Base-by-base conservation (phyloP, 92 coral and sea anemone genomes). In the Epizoanthus illoricatus region DNA sequence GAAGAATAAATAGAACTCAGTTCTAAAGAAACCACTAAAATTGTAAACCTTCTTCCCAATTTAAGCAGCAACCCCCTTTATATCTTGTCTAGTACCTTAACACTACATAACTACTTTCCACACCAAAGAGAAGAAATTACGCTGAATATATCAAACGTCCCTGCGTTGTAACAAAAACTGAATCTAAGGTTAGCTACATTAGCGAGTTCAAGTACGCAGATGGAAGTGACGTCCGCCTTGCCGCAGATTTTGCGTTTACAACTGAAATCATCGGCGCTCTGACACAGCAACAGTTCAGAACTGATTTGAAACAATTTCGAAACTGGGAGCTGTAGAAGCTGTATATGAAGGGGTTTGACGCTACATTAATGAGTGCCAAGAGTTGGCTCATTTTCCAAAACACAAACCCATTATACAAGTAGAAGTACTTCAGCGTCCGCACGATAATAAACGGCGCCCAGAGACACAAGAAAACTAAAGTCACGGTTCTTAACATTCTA, bases 331-430 rank as follows among this genome's bases (percentile, higher is more conserved):
- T 90, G 87, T 93, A 93, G 47, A 88, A 90, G 54, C 92, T 85
- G 80, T 93, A 93, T 8, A 93, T 85, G 81, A 90, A 93, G 0
- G 97, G 97, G 79, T 93, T 93, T 18, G 97, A 67, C 7, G 94
- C 97, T 16, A 94, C 87, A 1, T 90, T 90, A 8, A 91, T 92
- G 0, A 93, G 62, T 10, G 84, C 80, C 40, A 88, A 43, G 11
- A 90, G 89, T 69, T 93, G 94, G 39, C 89, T 80, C 21, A 90
- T 80, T 65, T 80, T 93, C 94, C 97, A 93, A 9, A 87, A 78
- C 11, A 74, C 79, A 11, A 84, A 60, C 18, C 90, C 90, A 10
- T 69, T 86, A 54, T 90, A 93, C 91, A 90, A 82, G 17, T 66
- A 41, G 36, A 90, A 93, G 76, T 90, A 88, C 52, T 90, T 86